Conservation (phyloP, 2,113 vertebrate species). For the Ctenomys sociabilis region DNA sequence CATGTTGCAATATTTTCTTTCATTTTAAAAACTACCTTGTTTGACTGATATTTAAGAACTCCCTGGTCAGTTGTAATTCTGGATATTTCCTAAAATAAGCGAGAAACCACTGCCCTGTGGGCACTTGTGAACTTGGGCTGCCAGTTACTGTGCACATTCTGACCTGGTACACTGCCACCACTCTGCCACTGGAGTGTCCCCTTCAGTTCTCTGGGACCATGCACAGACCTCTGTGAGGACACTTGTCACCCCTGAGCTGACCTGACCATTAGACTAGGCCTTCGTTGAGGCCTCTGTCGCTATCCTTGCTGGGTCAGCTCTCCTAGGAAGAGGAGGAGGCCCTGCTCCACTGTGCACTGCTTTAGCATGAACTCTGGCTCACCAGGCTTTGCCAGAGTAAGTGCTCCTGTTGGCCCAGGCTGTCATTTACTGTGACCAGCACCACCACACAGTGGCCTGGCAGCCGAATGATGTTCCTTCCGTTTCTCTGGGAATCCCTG, state of each 20-base stretch:
- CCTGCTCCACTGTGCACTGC: constrained; percentile 30
- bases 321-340: not conserved
- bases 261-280: not conserved
- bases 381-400: not conserved
- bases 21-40: constrained; percentile 76
- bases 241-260: not conserved
- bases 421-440: not conserved
- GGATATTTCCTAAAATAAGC: constrained; percentile 62
- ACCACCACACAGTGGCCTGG: not conserved
- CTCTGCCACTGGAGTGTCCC: rapidly evolving
- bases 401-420: not conserved
- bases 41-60: constrained; percentile 75
- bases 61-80: constrained; percentile 82
- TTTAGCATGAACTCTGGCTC: not conserved
- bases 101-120: not conserved
- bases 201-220: not conserved
- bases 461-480: not conserved
- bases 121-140: not conserved
- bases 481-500: constrained; percentile 54
- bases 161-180: not conserved
- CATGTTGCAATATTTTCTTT: constrained; percentile 80
- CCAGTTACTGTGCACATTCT: not conserved
- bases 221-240: not conserved
- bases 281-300: not conserved
- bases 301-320: not conserved